phyloP scores from a whole-genome alignment of 2,113 vertebrate species.

The Nestor notabilis region DNA sequence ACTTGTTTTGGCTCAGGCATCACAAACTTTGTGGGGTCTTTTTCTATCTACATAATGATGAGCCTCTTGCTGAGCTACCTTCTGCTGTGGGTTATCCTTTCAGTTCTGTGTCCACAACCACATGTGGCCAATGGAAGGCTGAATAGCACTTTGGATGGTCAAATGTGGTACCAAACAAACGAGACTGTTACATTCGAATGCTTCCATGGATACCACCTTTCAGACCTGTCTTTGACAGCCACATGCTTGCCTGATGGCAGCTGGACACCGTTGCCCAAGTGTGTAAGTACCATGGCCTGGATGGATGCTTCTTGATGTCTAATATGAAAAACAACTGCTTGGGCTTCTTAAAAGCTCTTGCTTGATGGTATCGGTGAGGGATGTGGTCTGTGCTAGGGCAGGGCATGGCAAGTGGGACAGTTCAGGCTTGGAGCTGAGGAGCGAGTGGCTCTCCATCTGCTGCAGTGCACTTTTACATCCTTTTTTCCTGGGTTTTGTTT shows the following conservation, averaged over 20 bases:
- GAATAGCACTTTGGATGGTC: background rate
- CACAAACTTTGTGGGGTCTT: background rate
- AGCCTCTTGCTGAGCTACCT: background rate
- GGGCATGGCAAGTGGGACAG: accelerated
- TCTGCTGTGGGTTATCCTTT: background rate
- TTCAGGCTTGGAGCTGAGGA: background rate
- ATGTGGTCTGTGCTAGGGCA: background rate
- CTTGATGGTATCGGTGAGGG: background rate
- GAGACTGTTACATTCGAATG: background rate
- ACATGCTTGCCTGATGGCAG: background rate
- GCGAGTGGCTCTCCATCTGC: background rate
- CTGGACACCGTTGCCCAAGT: conserved; percentile 14
- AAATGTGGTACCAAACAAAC: background rate
- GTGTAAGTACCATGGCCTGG: conserved; percentile 18
- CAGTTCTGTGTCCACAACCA: conserved; percentile 54
- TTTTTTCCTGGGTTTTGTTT: background rate
- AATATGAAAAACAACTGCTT: accelerated
- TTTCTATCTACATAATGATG: accelerated
- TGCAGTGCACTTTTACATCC: background rate
- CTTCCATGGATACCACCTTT: background rate
- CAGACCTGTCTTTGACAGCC: background rate
- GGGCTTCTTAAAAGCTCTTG: background rate
- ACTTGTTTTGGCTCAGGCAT: background rate
- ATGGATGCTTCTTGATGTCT: background rate
- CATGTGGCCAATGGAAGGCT: background rate